Percentiles rank a stretch among this genome's conserved stretches.
These are phyloP conservation scores for Steinernema khuongi DNA, from an alignment of 1,140 invertebrate species.

Conservation along the genomic window DNA sequence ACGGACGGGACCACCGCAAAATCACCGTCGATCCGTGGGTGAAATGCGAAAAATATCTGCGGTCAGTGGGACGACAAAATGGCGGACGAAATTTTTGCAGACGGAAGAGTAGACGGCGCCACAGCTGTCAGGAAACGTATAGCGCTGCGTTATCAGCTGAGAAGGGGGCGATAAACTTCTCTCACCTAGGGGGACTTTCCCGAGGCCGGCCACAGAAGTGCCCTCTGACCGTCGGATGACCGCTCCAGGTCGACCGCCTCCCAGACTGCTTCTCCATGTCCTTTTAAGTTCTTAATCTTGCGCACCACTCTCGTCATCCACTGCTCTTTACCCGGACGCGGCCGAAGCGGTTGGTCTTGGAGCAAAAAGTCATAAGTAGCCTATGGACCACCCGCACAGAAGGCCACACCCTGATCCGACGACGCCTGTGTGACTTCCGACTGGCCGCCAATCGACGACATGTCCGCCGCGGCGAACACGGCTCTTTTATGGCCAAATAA, in stretches of 20 bases:
- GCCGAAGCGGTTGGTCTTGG: neutral
- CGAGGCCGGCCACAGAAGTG: neutral
- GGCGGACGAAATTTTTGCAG: neutral
- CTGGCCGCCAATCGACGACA: neutral
- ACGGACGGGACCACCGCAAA: neutral
- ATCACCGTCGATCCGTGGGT: neutral
- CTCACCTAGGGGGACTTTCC: neutral
- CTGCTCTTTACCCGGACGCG: neutral
- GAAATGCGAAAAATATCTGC: neutral
- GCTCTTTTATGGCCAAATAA: slow-evolving; percentile 15
- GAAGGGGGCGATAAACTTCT: neutral
- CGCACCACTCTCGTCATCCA: neutral
- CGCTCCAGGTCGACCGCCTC: neutral
- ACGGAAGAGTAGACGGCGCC: slow-evolving; percentile 1
- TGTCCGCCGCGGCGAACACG: neutral
- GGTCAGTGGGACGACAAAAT: neutral
- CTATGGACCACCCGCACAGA: neutral
- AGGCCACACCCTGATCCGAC: neutral
- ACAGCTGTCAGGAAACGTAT: neutral
- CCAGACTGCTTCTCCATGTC: no score
- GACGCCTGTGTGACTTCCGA: neutral
- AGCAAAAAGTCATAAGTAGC: slow-evolving; percentile 2
- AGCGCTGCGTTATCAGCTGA: neutral
- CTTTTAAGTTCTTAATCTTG: slow-evolving; percentile 14
- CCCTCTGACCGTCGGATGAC: neutral